Base-by-base conservation (phyloP, 2,797 vertebrate species). In the Threskiornis aethiopicus region DNA sequence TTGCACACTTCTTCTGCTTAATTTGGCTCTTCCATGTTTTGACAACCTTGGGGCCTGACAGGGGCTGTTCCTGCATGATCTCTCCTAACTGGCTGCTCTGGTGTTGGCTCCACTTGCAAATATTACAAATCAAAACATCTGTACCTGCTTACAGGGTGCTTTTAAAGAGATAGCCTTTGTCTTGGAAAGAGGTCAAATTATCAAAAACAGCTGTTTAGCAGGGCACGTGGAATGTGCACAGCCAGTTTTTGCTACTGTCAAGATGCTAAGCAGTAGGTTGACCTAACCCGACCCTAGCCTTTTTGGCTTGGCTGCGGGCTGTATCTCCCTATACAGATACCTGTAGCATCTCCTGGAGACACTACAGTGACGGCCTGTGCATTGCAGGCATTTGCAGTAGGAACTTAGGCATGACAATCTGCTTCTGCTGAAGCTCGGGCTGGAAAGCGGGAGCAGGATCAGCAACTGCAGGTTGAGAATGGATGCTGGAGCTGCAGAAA, bases 1-100 rank as follows among this genome's bases (percentile, higher is more conserved):
- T 54, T n/a, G 11, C 33, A 28, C 0, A 1, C n/a, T 71, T 33
- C 85, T 92, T n/a, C 85, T 91, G 79, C 83, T 87, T 76, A n/a
- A 70, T 64, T 92, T 94, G 87, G 69, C 71, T 83, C 31, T 89
- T 78, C 61, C 33, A 0, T 57, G 52, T 85, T 95, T 84, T 91
- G 83, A 71, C 79, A 77, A 24, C 73, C 80, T 71, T 88, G 84
- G 24, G 75, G 69, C 69, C 47, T 81, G 65, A 52, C 28, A 76
- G 67, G 78, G 80, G 80, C 59, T 90, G 82, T 51, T 84, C 47
- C 69, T 76, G 49, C 3, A 8, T 24, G 12, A 57, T 18, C 44
- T 54, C 31, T 77, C 47, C 61, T 87, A 76, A 90, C 67, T 91
- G 58, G 69, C 46, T 94, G 37, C 72, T 84, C 10, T 69, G 65